A percentile compares a stretch with the other conserved stretches of the same genome.
Conservation (phyloP, 2,797 vertebrate genomes). For the Tokudaia tokunoshimensis region DNA sequence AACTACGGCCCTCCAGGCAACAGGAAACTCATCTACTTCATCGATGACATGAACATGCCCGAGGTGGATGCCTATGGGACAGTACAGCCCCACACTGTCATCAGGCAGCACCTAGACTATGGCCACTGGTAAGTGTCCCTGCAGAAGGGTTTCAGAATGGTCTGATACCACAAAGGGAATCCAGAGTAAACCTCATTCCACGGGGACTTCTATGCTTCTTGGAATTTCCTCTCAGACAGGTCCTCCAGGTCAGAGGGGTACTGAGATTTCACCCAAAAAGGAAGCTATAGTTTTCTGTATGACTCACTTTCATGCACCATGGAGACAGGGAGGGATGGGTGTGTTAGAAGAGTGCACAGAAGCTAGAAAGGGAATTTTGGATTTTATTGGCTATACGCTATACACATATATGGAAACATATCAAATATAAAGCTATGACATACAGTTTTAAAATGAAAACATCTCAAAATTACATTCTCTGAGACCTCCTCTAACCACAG, state of each 20-base stretch:
- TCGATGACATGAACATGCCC: conserved; percentile 98
- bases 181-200: neutral
- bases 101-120: conserved; percentile 97
- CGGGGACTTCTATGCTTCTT: neutral
- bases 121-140: conserved; percentile 92
- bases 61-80: conserved; percentile 96
- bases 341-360: neutral
- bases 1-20: conserved; percentile 94
- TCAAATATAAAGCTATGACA: neutral
- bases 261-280: neutral
- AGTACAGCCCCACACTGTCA: conserved; percentile 96
- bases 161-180: neutral
- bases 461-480: neutral
- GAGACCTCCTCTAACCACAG: neutral
- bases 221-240: neutral
- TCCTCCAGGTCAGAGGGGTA: neutral
- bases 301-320: neutral
- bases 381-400: neutral
- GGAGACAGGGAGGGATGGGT: neutral
- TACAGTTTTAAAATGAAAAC: neutral
- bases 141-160: neutral
- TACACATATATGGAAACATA: neutral
- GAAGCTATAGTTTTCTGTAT: neutral
- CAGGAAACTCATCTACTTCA: conserved; percentile 95
- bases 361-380: neutral